phyloP scores from a whole-genome alignment of 2,888 invertebrate species.

The Cheilosia scutellata region DNA sequence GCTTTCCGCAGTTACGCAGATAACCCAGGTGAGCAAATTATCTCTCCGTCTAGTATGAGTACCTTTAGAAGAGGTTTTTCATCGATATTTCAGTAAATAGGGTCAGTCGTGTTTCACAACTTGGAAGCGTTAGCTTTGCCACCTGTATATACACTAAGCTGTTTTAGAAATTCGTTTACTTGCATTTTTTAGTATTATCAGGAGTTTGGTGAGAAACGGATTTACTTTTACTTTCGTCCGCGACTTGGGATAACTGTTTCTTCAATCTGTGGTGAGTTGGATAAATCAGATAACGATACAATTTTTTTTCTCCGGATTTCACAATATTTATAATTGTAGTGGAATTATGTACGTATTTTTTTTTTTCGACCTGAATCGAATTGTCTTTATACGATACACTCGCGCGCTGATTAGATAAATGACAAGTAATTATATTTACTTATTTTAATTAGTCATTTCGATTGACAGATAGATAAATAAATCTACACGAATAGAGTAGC shows the following conservation, averaged over 20 bases:
- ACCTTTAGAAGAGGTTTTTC: conserved; percentile 28
- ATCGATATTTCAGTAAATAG: conserved; percentile 35
- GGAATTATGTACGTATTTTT: background rate
- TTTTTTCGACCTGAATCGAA: conserved; percentile 3
- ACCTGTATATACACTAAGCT: conserved; percentile 5
- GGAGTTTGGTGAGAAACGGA: conserved; percentile 25
- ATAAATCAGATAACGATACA: background rate
- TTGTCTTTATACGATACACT: background rate
- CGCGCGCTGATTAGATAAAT: conserved; percentile 36
- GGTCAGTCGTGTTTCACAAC: conserved; percentile 63
- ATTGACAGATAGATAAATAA: conserved; percentile 2
- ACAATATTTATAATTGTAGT: background rate
- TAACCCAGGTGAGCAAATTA: conserved; percentile 38
- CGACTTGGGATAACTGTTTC: background rate
- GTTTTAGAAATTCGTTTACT: background rate
- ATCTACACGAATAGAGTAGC: background rate
- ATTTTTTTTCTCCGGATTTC: conserved; percentile 3
- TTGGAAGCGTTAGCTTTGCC: conserved; percentile 43
- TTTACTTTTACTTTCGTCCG: conserved; percentile 34
- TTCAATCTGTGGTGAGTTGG: conserved; percentile 45
- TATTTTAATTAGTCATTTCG: conserved; percentile 29
- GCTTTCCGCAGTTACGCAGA: conserved; percentile 30
- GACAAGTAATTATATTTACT: conserved; percentile 20
- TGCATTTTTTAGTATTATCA: conserved; percentile 12
- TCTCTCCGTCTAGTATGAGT: conserved; percentile 11